Evolutionary conservation across 1,140 invertebrate genomes (phyloP).

Genomic region (Spodoptera litura): DNA sequence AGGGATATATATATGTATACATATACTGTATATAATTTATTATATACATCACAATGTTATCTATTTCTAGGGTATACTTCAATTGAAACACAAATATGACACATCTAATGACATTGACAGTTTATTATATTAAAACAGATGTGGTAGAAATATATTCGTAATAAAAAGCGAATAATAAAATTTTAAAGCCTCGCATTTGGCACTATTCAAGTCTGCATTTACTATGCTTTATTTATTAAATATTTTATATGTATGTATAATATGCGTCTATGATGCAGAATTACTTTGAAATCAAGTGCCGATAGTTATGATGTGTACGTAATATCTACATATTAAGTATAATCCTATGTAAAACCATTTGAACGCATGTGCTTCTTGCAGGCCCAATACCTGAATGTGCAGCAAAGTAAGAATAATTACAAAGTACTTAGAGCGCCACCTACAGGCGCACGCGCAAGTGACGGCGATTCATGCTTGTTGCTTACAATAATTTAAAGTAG

Average conservation of each 20-base stretch:
- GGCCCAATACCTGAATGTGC: conserved; percentile 54
- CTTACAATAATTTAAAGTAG: conserved; percentile 43
- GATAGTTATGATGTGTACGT: not conserved
- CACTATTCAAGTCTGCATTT: conserved; percentile 50
- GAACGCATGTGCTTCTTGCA: conserved; percentile 62
- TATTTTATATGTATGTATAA: conserved; percentile 6
- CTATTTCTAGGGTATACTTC: not conserved
- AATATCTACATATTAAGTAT: conserved; percentile 3
- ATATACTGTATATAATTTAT: conserved; percentile 19
- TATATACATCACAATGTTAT: conserved; percentile 9
- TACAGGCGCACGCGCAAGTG: conserved; percentile 19
- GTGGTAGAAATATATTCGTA: conserved; percentile 31
- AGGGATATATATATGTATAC: not conserved
- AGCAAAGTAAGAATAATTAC: conserved; percentile 1
- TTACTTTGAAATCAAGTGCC: not conserved
- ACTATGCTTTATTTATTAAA: conserved; percentile 28
- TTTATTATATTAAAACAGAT: conserved; percentile 31
- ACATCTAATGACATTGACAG: conserved; percentile 25
- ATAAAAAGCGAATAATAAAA: conserved; percentile 51
- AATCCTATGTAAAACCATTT: not conserved
- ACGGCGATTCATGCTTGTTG: conserved; percentile 50
- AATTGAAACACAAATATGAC: not conserved
- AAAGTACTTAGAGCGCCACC: conserved; percentile 7
- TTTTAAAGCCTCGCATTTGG: conserved; percentile 54
- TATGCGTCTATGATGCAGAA: not conserved